Percentiles rank a stretch among this genome's conserved stretches.
Evolutionary conservation across 2,113 vertebrate genomes (phyloP).

Genomic region (Entelurus aequoreus): DNA sequence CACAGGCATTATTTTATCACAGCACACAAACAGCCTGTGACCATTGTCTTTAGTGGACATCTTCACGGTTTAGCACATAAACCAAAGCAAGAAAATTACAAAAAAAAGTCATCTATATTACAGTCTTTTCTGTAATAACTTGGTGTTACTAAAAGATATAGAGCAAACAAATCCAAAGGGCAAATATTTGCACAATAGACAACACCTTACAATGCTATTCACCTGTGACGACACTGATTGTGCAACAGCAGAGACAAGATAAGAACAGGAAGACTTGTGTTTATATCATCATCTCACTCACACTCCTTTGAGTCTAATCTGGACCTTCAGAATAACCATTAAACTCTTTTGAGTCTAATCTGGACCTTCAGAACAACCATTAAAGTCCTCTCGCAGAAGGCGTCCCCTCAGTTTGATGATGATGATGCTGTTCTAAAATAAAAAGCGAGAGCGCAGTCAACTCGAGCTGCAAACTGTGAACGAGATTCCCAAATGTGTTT

Average conservation of each 20-base stretch:
- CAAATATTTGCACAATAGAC: not conserved
- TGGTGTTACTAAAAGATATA: no score
- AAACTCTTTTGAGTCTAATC: constrained; percentile 7
- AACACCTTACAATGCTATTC: no score
- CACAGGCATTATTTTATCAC: constrained; percentile 45
- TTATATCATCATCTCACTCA: not conserved
- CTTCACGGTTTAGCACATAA: constrained; percentile 36
- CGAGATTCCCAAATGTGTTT: not conserved
- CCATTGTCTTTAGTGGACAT: constrained; percentile 37
- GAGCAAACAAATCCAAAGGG: no score
- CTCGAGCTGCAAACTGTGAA: not conserved
- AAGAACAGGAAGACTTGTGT: constrained; percentile 5
- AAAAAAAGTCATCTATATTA: no score
- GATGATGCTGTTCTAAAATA: constrained; percentile 13
- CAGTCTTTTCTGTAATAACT: no score
- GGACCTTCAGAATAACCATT: constrained; percentile 19
- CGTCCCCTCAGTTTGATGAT: constrained; percentile 14
- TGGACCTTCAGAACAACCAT: constrained; percentile 20
- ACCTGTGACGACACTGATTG: not conserved
- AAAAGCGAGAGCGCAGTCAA: constrained; percentile 10
- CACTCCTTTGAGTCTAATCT: not conserved
- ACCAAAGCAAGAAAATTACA: constrained; percentile 1
- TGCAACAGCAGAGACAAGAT: constrained; percentile 2
- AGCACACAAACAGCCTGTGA: constrained; percentile 50
- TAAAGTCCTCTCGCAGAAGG: constrained; percentile 13